Evolutionary conservation across 2,888 invertebrate genomes (phyloP), one percentile per base, ranked within the genome.

Genomic region (Andricus quercusramuli): DNA sequence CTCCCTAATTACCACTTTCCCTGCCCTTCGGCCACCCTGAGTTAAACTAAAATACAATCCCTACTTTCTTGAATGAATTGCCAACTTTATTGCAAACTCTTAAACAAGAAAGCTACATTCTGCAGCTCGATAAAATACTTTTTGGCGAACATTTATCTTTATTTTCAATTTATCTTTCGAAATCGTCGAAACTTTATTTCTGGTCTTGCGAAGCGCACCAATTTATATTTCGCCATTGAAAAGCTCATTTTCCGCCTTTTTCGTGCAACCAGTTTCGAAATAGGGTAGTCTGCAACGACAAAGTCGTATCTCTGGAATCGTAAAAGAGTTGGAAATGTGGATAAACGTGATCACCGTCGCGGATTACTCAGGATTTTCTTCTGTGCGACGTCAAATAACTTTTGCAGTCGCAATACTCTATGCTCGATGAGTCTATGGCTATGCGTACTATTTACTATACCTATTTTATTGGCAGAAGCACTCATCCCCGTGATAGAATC

Each of bases 401-500:
- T 86, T 80, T 64, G 62, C 77, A 62, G 59, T n/a, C 41, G 32
- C n/a, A 77, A 41, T 77, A 22, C 37, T 51, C 22, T 22, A 37
- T 32, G 5, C 8, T 8, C 1, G 9, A 8, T 37, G 8, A 8
- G 37, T 8, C 37, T 37, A 37, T 37, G 37, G 8, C 8, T 37
- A 17, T 5, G 47, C 37, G 56, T 65, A 68, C 62, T 15, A 56
- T 56, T 56, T 56, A 22, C 56, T 56, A 11, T 56, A 56, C n/a
- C 56, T 78, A 74, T 79, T 90, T 90, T 90, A 90, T 90, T 89
- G 89, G 90, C 84, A 86, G 89, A 90, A 89, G 88, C 88, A 89
- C 89, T 91, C 90, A 90, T 91, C 90, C 90, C 88, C 86, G 83
- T 86, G 88, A 89, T 87, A 86, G 89, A 90, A 90, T 90, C 90